phyloP scores from a whole-genome alignment of 1,140 invertebrate genomes.

The Penaeus indicus region DNA sequence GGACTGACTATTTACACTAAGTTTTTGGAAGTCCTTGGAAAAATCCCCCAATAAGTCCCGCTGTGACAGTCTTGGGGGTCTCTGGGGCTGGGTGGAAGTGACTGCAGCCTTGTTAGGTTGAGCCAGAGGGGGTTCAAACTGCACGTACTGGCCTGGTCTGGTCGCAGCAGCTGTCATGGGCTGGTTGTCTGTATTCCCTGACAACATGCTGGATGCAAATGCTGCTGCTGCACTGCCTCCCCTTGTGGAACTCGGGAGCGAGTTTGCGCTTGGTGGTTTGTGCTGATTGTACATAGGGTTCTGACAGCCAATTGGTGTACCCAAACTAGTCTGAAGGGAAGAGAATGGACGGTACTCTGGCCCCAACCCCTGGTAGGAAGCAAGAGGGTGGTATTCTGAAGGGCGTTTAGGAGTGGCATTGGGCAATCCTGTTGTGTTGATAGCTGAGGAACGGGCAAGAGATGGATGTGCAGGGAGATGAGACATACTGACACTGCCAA shows the following conservation, averaged over 20 bases:
- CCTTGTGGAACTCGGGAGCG: slow-evolving; percentile 21
- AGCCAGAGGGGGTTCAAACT: slow-evolving; percentile 48
- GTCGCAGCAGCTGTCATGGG: not conserved
- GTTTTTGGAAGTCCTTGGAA: slow-evolving; percentile 57
- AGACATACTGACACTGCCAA: slow-evolving; percentile 41
- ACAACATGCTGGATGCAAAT: slow-evolving; percentile 46
- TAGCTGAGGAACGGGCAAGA: slow-evolving; percentile 24
- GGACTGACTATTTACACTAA: slow-evolving; percentile 33
- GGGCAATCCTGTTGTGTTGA: slow-evolving; percentile 47
- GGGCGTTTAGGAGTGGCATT: slow-evolving; percentile 31
- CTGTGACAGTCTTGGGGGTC: slow-evolving; percentile 46
- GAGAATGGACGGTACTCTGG: slow-evolving; percentile 48
- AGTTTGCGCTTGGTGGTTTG: slow-evolving; percentile 13
- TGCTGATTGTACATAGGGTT: slow-evolving; percentile 54
- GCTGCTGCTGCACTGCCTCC: slow-evolving; percentile 41
- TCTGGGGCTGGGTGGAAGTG: slow-evolving; percentile 34
- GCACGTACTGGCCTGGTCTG: slow-evolving; percentile 33
- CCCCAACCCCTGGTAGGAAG: slow-evolving; percentile 18
- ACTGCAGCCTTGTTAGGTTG: not conserved
- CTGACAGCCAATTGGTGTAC: slow-evolving; percentile 51
- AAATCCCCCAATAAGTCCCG: slow-evolving; percentile 52
- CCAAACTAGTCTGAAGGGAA: slow-evolving; percentile 41
- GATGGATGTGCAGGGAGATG: slow-evolving; percentile 38
- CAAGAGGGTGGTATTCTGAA: slow-evolving; percentile 4
- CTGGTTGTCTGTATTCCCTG: not conserved